Evolutionary conservation across 2,888 invertebrate species (phyloP).

Genomic region (Mechanitis messenoides): DNA sequence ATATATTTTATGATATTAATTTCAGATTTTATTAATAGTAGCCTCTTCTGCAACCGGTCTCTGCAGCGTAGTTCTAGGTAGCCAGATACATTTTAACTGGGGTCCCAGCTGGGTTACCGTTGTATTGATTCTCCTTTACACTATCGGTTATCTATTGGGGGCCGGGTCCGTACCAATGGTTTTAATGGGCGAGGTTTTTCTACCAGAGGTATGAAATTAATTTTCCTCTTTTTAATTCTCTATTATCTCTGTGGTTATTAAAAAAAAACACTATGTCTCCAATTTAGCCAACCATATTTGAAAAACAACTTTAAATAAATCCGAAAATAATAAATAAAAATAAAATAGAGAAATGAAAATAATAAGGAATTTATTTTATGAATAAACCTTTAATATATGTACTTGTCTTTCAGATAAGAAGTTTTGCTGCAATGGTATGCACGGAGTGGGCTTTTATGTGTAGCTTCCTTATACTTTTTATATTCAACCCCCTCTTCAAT

Average conservation of each 20-base stretch:
- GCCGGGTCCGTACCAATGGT: constrained; percentile 31
- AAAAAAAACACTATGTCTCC: too few species aligned
- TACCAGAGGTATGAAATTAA: constrained; percentile 29
- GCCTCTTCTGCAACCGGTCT: constrained; percentile 32
- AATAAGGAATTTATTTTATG: too few species aligned
- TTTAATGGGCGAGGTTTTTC: constrained; percentile 30
- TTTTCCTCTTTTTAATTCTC: not conserved
- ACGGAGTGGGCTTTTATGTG: constrained; percentile 32
- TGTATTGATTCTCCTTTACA: constrained; percentile 31
- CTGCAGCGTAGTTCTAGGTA: constrained; percentile 32
- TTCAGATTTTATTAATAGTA: constrained; percentile 36
- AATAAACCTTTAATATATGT: too few species aligned
- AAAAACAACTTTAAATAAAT: too few species aligned
- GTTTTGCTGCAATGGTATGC: constrained; percentile 32
- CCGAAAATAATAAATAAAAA: too few species aligned
- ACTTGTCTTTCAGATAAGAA: constrained; percentile 32
- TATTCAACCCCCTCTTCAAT: constrained; percentile 34
- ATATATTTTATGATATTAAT: constrained; percentile 7
- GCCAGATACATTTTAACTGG: constrained; percentile 34
- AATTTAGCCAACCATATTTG: too few species aligned
- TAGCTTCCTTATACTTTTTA: constrained; percentile 32
- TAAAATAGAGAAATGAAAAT: too few species aligned
- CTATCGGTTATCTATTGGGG: constrained; percentile 22
- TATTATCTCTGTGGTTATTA: too few species aligned
- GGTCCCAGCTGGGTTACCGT: constrained; percentile 35